A percentile compares a stretch with the other conserved stretches of the same genome.
These are phyloP conservation scores for Liodrosophila aerea DNA, from an alignment of 2,888 invertebrate genomes.

Conservation along the genomic window DNA sequence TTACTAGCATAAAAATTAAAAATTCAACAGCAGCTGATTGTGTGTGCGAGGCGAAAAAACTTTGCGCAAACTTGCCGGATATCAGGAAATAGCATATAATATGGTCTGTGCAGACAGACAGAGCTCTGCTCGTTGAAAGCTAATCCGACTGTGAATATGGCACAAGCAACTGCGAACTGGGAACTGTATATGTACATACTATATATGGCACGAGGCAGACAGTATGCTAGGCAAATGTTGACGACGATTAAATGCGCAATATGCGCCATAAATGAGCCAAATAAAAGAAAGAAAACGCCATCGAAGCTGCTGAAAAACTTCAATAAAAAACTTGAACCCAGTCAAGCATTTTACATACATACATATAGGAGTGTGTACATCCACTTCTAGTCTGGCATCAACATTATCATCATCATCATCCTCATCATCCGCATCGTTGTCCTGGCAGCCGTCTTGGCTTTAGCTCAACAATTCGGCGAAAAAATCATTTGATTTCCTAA, in stretches of 20 bases:
- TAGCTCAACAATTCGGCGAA: constrained; percentile 36
- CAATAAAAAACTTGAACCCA: constrained; percentile 44
- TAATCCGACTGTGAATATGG: constrained; percentile 47
- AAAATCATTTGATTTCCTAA: constrained; percentile 67
- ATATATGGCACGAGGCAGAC: too few species aligned
- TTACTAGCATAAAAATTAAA: constrained; percentile 78
- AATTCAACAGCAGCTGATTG: constrained; percentile 77
- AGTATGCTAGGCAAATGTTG: constrained; percentile 51
- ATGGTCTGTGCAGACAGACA: constrained; percentile 11
- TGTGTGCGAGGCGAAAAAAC: constrained; percentile 24
- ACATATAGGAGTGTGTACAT: too few species aligned
- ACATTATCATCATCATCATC: constrained; percentile 16
- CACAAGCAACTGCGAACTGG: too few species aligned
- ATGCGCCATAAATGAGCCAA: constrained; percentile 74
- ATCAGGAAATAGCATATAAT: constrained; percentile 31
- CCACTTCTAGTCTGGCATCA: constrained; percentile 5
- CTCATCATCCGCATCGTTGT: constrained; percentile 18
- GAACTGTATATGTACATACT: too few species aligned
- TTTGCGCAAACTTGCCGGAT: constrained; percentile 42
- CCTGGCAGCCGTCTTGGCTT: constrained; percentile 48
- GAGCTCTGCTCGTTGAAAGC: constrained; percentile 46
- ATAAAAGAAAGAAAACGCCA: constrained; percentile 45
- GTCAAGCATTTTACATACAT: constrained; percentile 6
- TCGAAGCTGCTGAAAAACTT: constrained; percentile 34
- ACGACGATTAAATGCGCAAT: constrained; percentile 73